Conservation (phyloP, 2,797 vertebrate species). For the Sebastes diploproa region DNA sequence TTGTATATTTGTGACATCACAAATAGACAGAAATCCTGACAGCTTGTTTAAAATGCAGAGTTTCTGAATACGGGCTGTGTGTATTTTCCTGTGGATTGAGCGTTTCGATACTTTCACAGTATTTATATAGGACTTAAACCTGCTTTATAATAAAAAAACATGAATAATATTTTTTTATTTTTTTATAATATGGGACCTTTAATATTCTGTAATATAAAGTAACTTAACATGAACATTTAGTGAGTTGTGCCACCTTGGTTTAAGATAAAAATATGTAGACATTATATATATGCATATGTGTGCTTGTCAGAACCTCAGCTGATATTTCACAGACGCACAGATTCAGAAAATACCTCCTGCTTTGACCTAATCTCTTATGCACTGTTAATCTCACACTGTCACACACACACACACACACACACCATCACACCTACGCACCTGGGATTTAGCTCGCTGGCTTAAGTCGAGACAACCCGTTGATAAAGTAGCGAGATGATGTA, state of each 20-base stretch:
- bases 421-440: slow-evolving; percentile 6
- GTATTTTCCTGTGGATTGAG: too few relatives aligned
- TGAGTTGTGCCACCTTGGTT: not conserved
- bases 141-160: too few relatives aligned
- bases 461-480: slow-evolving; percentile 40
- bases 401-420: not conserved
- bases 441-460: slow-evolving; percentile 46
- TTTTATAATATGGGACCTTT: not conserved
- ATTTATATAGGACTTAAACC: too few relatives aligned
- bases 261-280: not conserved
- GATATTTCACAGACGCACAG: not conserved
- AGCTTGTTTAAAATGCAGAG: too few relatives aligned
- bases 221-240: not conserved
- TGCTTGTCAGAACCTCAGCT: not conserved
- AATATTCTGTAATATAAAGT: not conserved
- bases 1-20: too few relatives aligned
- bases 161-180: too few relatives aligned
- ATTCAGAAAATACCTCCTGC: slow-evolving; percentile 1
- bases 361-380: slow-evolving; percentile 20
- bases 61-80: too few relatives aligned
- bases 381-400: slow-evolving; percentile 15
- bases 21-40: too few relatives aligned
- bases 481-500: slow-evolving; percentile 57
- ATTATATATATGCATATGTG: not conserved
- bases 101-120: too few relatives aligned